Evolutionary conservation across 2,797 vertebrate genomes (phyloP).

Genomic region (Leptoclinus maculatus): DNA sequence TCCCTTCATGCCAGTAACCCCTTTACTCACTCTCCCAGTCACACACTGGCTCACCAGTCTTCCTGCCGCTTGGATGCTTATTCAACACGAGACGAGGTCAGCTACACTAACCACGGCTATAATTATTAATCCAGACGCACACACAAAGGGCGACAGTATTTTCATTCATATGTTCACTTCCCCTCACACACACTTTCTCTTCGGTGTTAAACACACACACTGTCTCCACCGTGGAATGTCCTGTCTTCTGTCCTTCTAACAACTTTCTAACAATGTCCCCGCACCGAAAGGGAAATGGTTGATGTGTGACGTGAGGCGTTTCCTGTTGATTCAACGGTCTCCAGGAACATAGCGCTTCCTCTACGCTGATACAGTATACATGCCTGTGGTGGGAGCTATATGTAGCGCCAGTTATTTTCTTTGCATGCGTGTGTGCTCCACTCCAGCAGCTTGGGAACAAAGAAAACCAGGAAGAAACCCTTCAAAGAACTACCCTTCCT

Average conservation of each 20-base stretch:
- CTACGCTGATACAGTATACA: constrained; percentile 43
- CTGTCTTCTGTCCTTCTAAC: constrained; percentile 73
- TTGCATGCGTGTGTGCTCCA: constrained; percentile 9
- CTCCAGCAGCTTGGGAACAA: constrained; percentile 53
- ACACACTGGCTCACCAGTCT: constrained; percentile 20
- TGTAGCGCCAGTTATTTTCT: constrained; percentile 57
- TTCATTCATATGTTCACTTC: constrained; percentile 52
- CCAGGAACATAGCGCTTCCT: constrained; percentile 70
- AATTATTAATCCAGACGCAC: constrained; percentile 44
- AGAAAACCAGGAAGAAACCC: constrained; percentile 63
- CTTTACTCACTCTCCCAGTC: constrained; percentile 50
- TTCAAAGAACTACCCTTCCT: constrained; percentile 66
- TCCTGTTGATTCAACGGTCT: constrained; percentile 77
- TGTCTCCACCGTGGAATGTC: constrained; percentile 56
- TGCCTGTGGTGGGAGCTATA: constrained; percentile 49
- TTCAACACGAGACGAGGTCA: constrained; percentile 38
- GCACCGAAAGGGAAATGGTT: constrained; percentile 72
- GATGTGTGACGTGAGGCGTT: constrained; percentile 60
- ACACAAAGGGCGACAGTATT: constrained; percentile 14
- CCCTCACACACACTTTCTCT: constrained; percentile 58
- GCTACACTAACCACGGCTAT: not conserved
- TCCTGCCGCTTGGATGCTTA: constrained; percentile 18
- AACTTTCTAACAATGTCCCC: constrained; percentile 76
- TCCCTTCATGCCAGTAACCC: constrained; percentile 61
- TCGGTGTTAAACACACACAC: not conserved